Conservation (phyloP, 2,888 invertebrate genomes). For the Drosophila rellima region DNA sequence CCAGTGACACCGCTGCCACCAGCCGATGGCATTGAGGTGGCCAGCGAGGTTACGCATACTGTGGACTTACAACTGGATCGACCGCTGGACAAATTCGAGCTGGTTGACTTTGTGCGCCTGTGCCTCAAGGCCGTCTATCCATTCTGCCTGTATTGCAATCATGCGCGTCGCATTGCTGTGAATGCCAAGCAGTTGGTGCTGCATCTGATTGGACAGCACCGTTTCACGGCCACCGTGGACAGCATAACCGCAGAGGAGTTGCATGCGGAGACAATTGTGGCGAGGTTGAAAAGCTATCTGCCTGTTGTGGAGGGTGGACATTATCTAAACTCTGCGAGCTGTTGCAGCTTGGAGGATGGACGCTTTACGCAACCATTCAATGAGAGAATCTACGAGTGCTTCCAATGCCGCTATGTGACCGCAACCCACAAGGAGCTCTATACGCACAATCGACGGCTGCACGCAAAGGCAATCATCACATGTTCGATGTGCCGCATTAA, state of each 20-base stretch:
- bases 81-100: conserved; percentile 91
- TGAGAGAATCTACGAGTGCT: conserved; percentile 93
- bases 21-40: conserved; percentile 86
- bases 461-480: conserved; percentile 92
- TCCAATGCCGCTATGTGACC: conserved; percentile 93
- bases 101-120: conserved; percentile 90
- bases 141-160: conserved; percentile 93
- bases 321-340: conserved; percentile 91
- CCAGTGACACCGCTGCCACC: conserved; percentile 47
- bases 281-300: conserved; percentile 87
- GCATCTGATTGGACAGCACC: conserved; percentile 92
- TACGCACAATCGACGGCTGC: conserved; percentile 94
- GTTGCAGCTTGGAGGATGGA: conserved; percentile 88
- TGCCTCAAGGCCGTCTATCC: conserved; percentile 90
- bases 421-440: conserved; percentile 93
- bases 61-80: conserved; percentile 91
- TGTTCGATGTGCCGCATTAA: conserved; percentile 95
- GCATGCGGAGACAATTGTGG: conserved; percentile 90
- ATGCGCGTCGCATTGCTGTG: conserved; percentile 93
- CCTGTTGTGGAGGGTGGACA: conserved; percentile 87
- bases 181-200: conserved; percentile 92
- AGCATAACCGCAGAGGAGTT: conserved; percentile 92
- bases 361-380: conserved; percentile 79
- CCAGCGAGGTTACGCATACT: conserved; percentile 89
- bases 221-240: conserved; percentile 92